Evolutionary conservation across 2,888 invertebrate species (phyloP), one percentile per base, ranked within the genome.

Genomic region (Drosophila picticornis): DNA sequence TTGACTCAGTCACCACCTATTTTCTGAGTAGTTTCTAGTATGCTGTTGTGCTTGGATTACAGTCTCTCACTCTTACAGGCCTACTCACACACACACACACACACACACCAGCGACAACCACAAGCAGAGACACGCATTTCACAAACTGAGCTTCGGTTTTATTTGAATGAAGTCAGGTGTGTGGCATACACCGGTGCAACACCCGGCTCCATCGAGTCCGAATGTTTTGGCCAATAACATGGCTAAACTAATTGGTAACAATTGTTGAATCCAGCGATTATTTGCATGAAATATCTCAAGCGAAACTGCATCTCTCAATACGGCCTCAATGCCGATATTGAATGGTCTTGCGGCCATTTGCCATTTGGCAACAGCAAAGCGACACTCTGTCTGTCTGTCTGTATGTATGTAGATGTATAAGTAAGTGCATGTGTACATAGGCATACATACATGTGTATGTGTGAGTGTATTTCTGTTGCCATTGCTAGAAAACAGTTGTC

Each of bases 401-500:
- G 11, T 11, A 52, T 19, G 13, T 32, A 5, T 34, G 32, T 4
- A 27, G 27, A 36, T 36, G 16, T 5, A 5, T 36, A 16, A 13
- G 34, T 32, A 11, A 4, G 4, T 32, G 1, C 6, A 16, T 22
- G 1, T 29, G 22, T 27, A 40, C 11, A 22, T 19, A 13, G 31
- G 25, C 13, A n/a, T 29, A 22, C 10, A 16, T 31, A 16, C 19
- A 16, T 25, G 31, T 52, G 2, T 29, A 19, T 40, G 38, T 48
- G 6, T 40, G n/a, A 27, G 46, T 31, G 19, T 52, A 43, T 53
- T 40, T 38, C 22, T 68, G 65, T 66, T 69, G 53, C 40, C 64
- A 68, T 60, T 72, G 76, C 67, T 81, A 75, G 79, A 82, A 80
- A 80, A 81, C 80, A 81, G 82, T 80, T 80, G 80, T 74, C 77